These are phyloP conservation scores for Orchesella cincta DNA, from an alignment of 1,140 invertebrate genomes.

Conservation along the genomic window DNA sequence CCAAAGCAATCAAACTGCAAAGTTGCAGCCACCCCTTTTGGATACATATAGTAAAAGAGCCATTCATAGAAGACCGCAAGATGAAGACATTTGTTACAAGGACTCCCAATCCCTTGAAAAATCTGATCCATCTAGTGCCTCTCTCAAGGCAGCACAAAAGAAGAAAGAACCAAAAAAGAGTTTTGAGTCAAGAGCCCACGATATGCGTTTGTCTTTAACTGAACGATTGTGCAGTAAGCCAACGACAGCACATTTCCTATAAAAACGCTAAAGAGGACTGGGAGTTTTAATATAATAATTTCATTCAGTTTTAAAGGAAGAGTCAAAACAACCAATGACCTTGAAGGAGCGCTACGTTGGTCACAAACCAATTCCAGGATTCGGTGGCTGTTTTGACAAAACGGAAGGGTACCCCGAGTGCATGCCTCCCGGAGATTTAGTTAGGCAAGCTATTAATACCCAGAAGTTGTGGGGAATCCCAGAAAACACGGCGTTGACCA, in stretches of 20 bases:
- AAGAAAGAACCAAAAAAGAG: neutral
- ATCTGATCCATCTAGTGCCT: neutral
- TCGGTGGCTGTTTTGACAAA: conserved; percentile 34
- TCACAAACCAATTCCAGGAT: neutral
- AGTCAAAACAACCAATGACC: conserved; percentile 23
- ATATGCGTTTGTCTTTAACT: neutral
- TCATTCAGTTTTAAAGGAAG: conserved; percentile 28
- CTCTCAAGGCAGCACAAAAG: neutral
- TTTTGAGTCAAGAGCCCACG: neutral
- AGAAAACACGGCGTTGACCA: conserved; percentile 32
- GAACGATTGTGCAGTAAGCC: conserved; percentile 6
- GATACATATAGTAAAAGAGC: neutral
- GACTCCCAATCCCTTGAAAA: neutral
- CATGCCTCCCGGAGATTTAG: conserved; percentile 42
- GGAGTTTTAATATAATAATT: no score
- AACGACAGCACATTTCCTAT: neutral
- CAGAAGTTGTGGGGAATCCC: conserved; percentile 46
- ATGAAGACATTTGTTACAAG: conserved; percentile 6
- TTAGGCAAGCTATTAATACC: conserved; percentile 39
- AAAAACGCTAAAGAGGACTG: no score
- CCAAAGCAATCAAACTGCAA: neutral
- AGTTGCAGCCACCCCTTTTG: neutral
- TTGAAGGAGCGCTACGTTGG: conserved; percentile 34
- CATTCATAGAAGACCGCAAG: neutral
- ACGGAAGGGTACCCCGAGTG: conserved; percentile 34